Evolutionary conservation across 2,888 invertebrate genomes (phyloP), one percentile per base, ranked within the genome.

Genomic region (Apodemia mormo): DNA sequence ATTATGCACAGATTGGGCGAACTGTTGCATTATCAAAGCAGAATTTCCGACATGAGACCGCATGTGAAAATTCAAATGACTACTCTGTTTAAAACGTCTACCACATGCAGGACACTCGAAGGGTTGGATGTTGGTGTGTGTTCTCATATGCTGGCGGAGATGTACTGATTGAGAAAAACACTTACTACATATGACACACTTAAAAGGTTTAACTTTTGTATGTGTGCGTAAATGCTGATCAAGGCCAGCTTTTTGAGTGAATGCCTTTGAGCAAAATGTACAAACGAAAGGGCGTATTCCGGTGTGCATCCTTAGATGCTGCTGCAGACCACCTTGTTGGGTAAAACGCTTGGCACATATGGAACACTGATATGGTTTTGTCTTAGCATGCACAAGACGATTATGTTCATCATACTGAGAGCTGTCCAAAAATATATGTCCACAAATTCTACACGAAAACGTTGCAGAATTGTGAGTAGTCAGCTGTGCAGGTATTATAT

Each of bases 81-180:
- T 92, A 71, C 90, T 91, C 78, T 94, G 93, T 69, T 93, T 93
- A 70, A 94, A 94, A 58, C 89, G 81, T 49, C 89, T 82, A 1
- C 85, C 84, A 70, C 93, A 94, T 0, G 89, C 78, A 0, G 85
- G 81, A 74, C 93, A 94, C 75, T 86, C 87, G 73, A 93, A 94
- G 0, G 93, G 93, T 73, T 93, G 93, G 66, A 93, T 92, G 74
- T 92, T 93, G 0, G 93, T 93, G 74, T 94, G 93, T 0, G 92
- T 92, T 0, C 93, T 82, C 93, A 94, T 93, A 76, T 93, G 93
- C 76, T 94, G 93, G 1, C 89, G 81, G 52, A 94, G 80, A 72
- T 93, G 93, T 1, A 93, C 92, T 0, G 93, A 92, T 71, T 93
- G 93, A 0, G 93, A 92, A 75, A 94, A 94, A 66, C 88, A 85